phyloP scores from a whole-genome alignment of 2,113 vertebrate species.

The Polypterus bichir region DNA sequence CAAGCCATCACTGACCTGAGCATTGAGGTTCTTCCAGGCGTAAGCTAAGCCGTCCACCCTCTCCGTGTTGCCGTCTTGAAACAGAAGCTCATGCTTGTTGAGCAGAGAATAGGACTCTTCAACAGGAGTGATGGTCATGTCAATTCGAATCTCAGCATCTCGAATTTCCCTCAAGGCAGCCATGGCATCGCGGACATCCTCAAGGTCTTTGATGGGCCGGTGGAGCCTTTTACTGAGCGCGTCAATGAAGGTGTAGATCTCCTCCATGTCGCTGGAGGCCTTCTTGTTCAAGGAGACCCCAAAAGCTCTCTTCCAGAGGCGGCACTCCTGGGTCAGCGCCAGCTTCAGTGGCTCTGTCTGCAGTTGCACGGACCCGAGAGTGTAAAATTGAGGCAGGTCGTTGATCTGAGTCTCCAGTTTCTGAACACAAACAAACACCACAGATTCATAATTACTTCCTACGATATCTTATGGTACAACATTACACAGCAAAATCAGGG shows the following conservation, averaged over 20 bases:
- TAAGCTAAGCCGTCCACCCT: slow-evolving; percentile 60
- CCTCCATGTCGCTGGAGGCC: slow-evolving; percentile 45
- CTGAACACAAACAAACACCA: slow-evolving; percentile 25
- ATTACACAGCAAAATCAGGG: background rate
- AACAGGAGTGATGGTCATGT: slow-evolving; percentile 49
- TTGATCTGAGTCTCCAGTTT: slow-evolving; percentile 52
- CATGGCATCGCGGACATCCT: slow-evolving; percentile 56
- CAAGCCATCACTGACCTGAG: slow-evolving; percentile 39
- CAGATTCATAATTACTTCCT: slow-evolving; percentile 4
- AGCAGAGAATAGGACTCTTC: slow-evolving; percentile 64
- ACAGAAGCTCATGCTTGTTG: slow-evolving; percentile 50
- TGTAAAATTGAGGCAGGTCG: slow-evolving; percentile 41
- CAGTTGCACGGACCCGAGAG: slow-evolving; percentile 43
- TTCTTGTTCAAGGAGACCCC: slow-evolving; percentile 50
- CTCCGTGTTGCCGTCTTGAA: slow-evolving; percentile 54
- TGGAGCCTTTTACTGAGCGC: slow-evolving; percentile 48
- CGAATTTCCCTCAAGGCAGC: slow-evolving; percentile 50
- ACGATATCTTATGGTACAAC: background rate
- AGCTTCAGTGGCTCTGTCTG: slow-evolving; percentile 48
- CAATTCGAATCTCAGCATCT: slow-evolving; percentile 53
- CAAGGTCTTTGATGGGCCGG: slow-evolving; percentile 54
- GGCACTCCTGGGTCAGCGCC: slow-evolving; percentile 56
- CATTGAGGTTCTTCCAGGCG: slow-evolving; percentile 55
- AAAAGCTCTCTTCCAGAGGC: slow-evolving; percentile 50
- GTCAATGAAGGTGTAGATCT: slow-evolving; percentile 51